Percentiles rank a stretch among this genome's conserved stretches.
These are phyloP conservation scores for Pristionchus fissidentatus DNA, from an alignment of 2,888 invertebrate species.

Conservation along the genomic window DNA sequence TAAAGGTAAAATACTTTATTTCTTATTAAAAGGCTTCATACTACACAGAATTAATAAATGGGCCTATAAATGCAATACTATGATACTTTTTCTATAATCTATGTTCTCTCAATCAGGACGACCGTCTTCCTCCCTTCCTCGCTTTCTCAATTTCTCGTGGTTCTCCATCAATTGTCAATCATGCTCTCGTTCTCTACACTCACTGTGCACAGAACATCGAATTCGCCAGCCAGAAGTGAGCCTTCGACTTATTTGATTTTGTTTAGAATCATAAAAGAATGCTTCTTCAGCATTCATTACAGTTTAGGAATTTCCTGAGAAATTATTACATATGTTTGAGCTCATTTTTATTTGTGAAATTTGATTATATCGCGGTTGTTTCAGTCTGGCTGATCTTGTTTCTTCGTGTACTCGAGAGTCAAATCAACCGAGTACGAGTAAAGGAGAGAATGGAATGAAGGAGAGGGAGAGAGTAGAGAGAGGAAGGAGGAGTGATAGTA, in stretches of 20 bases:
- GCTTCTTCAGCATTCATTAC: not conserved
- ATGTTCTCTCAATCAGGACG: constrained; percentile 69
- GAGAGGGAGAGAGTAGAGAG: constrained; percentile 11
- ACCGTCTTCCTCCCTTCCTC: constrained; percentile 76
- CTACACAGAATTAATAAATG: too few species aligned
- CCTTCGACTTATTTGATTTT: not conserved
- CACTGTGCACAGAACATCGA: constrained; percentile 75
- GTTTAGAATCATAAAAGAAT: not conserved
- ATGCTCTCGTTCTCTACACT: constrained; percentile 75
- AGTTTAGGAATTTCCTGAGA: not conserved
- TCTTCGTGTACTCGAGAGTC: constrained; percentile 57
- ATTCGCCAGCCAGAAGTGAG: constrained; percentile 68
- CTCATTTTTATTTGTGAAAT: too few species aligned
- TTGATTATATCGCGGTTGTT: constrained; percentile 31
- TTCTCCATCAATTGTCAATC: constrained; percentile 75
- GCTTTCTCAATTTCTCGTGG: constrained; percentile 76
- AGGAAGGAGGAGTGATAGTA: constrained; percentile 20
- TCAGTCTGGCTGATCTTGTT: constrained; percentile 62
- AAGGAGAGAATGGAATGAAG: not conserved
- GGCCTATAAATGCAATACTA: too few species aligned
- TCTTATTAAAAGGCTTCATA: not conserved
- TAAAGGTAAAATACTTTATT: constrained; percentile 74
- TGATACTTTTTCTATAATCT: not conserved
- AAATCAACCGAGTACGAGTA: constrained; percentile 2
- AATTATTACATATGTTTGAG: not conserved